Conservation (phyloP, 1,140 invertebrate genomes). For the Cotesia vestalis region DNA sequence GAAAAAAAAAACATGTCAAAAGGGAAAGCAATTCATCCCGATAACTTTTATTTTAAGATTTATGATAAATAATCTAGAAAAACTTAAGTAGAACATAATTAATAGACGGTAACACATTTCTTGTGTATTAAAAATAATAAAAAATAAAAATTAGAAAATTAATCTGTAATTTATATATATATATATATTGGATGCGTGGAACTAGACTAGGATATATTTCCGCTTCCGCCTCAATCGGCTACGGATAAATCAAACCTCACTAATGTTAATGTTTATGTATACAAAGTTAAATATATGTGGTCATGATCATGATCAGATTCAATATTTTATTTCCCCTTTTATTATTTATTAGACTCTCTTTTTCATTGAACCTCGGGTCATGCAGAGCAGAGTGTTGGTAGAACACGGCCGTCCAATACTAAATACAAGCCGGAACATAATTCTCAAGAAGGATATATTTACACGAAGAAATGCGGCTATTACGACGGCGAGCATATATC, state of each 20-base stretch:
- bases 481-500: slow-evolving; percentile 20
- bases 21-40: neutral
- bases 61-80: neutral
- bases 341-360: slow-evolving; percentile 17
- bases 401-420: neutral
- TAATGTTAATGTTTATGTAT: slow-evolving; percentile 2
- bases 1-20: neutral
- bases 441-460: slow-evolving; percentile 21
- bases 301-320: neutral
- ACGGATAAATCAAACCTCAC: slow-evolving; percentile 9
- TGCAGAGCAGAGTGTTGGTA: neutral
- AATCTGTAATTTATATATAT: too few relatives aligned
- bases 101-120: neutral
- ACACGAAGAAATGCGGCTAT: slow-evolving; percentile 17
- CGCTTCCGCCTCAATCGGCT: slow-evolving; percentile 16
- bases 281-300: neutral
- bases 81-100: too few relatives aligned
- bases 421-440: slow-evolving; percentile 22
- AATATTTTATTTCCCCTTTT: neutral
- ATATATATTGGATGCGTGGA: neutral
- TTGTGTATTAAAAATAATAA: neutral
- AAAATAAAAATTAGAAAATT: neutral
- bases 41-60: neutral
- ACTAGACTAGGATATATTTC: slow-evolving; percentile 7
- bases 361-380: slow-evolving; percentile 31